Conservation (phyloP, 2,113 vertebrate species). For the Marcusenius ussheri region DNA sequence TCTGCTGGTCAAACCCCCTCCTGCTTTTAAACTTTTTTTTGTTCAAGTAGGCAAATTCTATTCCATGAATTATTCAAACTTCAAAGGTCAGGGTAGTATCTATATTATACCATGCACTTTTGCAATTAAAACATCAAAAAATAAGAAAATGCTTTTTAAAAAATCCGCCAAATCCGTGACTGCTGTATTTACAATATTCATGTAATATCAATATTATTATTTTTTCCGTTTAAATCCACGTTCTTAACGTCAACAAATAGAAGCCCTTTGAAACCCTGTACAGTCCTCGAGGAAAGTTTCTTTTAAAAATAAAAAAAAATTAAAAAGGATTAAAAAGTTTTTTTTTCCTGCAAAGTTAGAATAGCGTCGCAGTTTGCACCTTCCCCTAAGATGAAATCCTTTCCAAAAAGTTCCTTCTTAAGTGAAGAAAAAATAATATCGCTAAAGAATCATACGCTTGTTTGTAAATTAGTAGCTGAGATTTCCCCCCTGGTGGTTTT, state of each 20-base stretch:
- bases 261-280: constrained; percentile 17
- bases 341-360: constrained; percentile 10
- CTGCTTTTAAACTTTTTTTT: constrained; percentile 38
- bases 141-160: background rate
- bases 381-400: constrained; percentile 13
- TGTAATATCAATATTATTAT: constrained; percentile 8
- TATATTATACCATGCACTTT: constrained; percentile 19
- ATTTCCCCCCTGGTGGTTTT: background rate
- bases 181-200: constrained; percentile 19
- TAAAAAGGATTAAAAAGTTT: constrained; percentile 16
- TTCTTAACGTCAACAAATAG: constrained; percentile 7
- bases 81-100: constrained; percentile 18
- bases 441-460: constrained; percentile 19
- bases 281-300: constrained; percentile 13
- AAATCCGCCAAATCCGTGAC: constrained; percentile 30
- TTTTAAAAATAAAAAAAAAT: background rate
- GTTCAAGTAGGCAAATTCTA: constrained; percentile 38
- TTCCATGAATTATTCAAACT: constrained; percentile 50
- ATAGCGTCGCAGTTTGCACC: constrained; percentile 15
- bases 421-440: constrained; percentile 4
- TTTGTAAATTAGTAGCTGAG: constrained; percentile 36
- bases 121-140: constrained; percentile 17
- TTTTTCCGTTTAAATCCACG: constrained; percentile 15
- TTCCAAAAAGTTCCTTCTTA: constrained; percentile 25
- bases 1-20: constrained; percentile 35